Evolutionary conservation across 1,140 invertebrate species (phyloP).

Genomic region (Apis laboriosa): DNA sequence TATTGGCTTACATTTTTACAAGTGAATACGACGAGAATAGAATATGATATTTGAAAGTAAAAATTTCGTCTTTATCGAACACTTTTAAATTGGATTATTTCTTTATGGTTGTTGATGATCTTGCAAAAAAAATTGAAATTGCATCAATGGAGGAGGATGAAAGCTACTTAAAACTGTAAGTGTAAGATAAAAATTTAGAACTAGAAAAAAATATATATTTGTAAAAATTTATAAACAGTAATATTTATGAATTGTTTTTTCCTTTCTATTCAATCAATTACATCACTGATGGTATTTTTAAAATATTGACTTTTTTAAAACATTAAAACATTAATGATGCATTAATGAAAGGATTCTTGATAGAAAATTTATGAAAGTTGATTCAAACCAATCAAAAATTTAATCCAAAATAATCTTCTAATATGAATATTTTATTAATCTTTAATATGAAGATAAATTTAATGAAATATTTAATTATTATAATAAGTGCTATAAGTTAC

Average conservation of each 20-base stretch:
- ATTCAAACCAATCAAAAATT: no score
- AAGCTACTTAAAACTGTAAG: neutral
- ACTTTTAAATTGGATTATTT: no score
- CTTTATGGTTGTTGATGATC: neutral
- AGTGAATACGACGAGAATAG: neutral
- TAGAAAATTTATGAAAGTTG: neutral
- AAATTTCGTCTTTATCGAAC: neutral
- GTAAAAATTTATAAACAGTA: neutral
- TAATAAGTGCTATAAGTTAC: neutral
- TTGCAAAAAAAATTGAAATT: neutral
- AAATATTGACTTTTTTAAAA: neutral
- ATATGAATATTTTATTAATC: neutral
- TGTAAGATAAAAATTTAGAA: neutral
- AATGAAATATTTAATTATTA: neutral
- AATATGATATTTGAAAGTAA: constrained; percentile 23
- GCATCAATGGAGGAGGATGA: neutral
- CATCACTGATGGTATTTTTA: neutral
- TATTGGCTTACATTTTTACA: neutral
- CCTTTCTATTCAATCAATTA: neutral
- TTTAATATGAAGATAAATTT: neutral
- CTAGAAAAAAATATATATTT: neutral
- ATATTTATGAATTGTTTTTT: neutral
- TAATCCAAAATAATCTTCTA: no score
- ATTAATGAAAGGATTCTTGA: neutral
- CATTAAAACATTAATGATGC: no score